Conservation (phyloP, 2,113 vertebrate genomes). For the Zootoca vivipara region DNA sequence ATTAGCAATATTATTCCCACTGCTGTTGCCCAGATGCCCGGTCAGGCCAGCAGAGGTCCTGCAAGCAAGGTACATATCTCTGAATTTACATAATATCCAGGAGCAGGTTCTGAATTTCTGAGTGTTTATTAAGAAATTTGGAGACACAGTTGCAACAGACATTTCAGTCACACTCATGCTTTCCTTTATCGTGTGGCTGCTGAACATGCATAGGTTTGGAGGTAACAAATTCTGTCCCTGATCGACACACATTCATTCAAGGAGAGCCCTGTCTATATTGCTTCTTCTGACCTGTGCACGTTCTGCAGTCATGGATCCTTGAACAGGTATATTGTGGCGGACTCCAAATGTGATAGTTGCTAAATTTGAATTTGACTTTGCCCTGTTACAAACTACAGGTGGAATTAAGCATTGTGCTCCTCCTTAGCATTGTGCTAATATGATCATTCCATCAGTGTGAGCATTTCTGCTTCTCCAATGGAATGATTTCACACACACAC, state of each 20-base stretch:
- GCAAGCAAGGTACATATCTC: background rate
- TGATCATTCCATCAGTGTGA: too few species aligned
- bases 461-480: too few species aligned
- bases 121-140: background rate
- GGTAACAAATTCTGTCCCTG: background rate
- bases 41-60: background rate
- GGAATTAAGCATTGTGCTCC: too few species aligned
- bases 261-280: background rate
- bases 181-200: background rate
- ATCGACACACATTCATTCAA: background rate
- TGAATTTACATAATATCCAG: background rate
- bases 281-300: too few species aligned
- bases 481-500: too few species aligned
- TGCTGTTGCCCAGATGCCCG: background rate
- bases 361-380: background rate
- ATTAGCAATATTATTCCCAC: background rate
- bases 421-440: too few species aligned
- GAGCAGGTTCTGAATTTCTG: background rate
- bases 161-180: background rate
- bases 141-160: background rate
- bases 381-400: too few species aligned
- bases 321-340: background rate
- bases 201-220: background rate
- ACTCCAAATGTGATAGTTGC: background rate
- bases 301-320: background rate